Evolutionary conservation across 2,888 invertebrate species (phyloP), one percentile per base, ranked within the genome.

Genomic region (Protophormia terraenovae): DNA sequence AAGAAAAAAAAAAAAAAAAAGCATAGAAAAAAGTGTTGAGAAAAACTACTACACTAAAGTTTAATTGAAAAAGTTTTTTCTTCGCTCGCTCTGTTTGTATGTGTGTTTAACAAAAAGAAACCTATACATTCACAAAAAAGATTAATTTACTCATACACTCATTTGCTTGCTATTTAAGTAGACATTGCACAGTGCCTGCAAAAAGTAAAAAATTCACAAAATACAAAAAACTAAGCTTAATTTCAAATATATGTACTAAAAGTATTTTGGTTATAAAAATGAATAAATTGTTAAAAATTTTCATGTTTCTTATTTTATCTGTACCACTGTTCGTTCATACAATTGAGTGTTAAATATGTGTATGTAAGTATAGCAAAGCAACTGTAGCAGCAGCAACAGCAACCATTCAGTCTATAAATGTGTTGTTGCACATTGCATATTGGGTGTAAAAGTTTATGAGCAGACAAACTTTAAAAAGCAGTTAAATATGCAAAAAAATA

Each of bases 11-110:
- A 5, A 41, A 41, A 27, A 41, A 69, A 32, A 72, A 66, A 64
- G 27, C n/a, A n/a, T 29, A 19, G 2, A 60, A 22, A 16, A 24
- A 19, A 35, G 66, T 66, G 64, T 64, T 60, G 50, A 50, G n/a
- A 60, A 60, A 75, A 82, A 69, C 75, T 77, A 58, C 60, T 76
- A 53, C 80, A 75, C 58, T 45, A 66, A 84, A 84, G 84, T 84
- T 84, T 84, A 84, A 84, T 84, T 84, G 84, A 81, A 84, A 84
- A 84, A 84, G 67, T 84, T 84, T 80, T 69, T 77, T 83, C 62
- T 45, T 19, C 7, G 10, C 0, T 55, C 7, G 22, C 16, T 35
- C 14, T 24, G 3, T 69, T 55, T n/a, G 10, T 45, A n/a, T 71
- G 50, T 60, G 14, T 22, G 16, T 47, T 67, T 12, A 19, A 47